Base-by-base conservation (phyloP, 2,888 invertebrate genomes). In the Theodoxus fluviatilis region DNA sequence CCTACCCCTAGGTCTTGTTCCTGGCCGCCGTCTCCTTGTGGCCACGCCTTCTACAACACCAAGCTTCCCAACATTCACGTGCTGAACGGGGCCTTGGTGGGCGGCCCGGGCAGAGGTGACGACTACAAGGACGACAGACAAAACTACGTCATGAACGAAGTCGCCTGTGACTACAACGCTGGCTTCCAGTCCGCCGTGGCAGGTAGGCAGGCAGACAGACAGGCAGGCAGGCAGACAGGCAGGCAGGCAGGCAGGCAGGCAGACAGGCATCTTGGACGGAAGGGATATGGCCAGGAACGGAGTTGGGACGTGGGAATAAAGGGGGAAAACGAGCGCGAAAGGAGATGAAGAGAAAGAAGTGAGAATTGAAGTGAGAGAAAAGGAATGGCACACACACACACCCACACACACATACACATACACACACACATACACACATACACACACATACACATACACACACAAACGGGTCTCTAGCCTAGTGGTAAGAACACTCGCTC, bases 111-210 rank as follows among this genome's bases (percentile, higher is more conserved):
- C 35, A 43, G 63, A 1, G 71, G 72, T 35, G 85, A 81, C 59
- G 68, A 73, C 15, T 83, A 82, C 71, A 71, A 72, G n/a, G 84
- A 85, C 72, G 71, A 73, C 52, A 68, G 85, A 18, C 67, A 74
- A 0, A 78, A 84, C 73, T 83, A 81, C 73, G 74, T 79, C 28
- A 77, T 73, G 28, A 84, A 83, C 70, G 84, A 83, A 68, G 83
- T 84, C 15, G 81, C 84, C 3, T 77, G 77, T 65, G 83, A 83
- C 73, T 85, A 83, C 74, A 85, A 85, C 68, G 81, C 84, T 22
- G 83, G 82, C 2, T 85, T 83, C 75, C 83, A 83, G 74, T 75
- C 79, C 0, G 84, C 85, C 9, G 75, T 84, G 2, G 84, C 85
- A 71, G 85, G 85, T 84, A 68, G 0, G 59, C 35, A 35, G 40